phyloP scores from a whole-genome alignment of 2,797 vertebrate genomes.

The Malacoraja senta region DNA sequence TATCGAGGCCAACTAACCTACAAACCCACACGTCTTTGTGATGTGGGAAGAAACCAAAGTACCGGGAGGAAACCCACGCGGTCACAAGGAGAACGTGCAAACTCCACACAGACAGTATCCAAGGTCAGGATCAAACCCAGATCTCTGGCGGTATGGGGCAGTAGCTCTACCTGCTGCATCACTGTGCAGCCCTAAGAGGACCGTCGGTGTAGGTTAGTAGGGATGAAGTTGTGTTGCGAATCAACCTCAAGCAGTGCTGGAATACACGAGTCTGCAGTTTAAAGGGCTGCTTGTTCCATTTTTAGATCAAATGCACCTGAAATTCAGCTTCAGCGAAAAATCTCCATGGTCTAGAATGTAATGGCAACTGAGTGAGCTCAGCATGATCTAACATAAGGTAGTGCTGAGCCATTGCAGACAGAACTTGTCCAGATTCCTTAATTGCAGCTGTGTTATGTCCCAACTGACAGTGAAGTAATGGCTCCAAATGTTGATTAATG shows the following conservation, averaged over 20 bases:
- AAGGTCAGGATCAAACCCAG: no score
- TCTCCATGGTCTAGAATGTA: neutral
- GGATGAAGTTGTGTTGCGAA: neutral
- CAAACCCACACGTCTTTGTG: no score
- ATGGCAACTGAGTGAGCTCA: neutral
- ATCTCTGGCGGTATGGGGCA: no score
- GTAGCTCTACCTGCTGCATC: no score
- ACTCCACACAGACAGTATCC: no score
- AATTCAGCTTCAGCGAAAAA: neutral
- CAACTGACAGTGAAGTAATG: conserved; percentile 20
- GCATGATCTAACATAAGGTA: neutral
- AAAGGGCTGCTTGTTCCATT: neutral
- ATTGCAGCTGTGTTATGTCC: conserved; percentile 20
- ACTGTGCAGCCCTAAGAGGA: neutral
- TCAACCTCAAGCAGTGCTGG: no score
- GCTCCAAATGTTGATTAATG: conserved; percentile 29
- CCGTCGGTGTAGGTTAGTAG: neutral
- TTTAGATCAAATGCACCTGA: neutral
- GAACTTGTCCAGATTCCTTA: neutral
- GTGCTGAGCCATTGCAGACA: neutral
- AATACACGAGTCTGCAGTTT: neutral
- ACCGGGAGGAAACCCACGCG: no score
- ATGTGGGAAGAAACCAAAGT: no score
- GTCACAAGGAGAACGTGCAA: no score
- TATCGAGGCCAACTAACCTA: no score